phyloP scores from a whole-genome alignment of 2,113 vertebrate species.

The Hyaena hyaena region DNA sequence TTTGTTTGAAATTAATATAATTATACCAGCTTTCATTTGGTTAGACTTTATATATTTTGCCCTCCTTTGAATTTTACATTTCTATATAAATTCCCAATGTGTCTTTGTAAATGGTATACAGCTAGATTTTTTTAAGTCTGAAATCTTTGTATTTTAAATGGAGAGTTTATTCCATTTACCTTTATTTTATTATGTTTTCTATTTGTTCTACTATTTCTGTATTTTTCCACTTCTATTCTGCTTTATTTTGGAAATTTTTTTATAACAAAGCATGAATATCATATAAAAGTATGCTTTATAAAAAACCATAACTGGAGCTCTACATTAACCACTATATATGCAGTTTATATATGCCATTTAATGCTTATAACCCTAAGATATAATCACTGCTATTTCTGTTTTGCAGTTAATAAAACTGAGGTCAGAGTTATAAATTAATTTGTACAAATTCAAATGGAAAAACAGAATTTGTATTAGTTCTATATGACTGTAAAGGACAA shows the following conservation, averaged over 20 bases:
- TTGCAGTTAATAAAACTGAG: not conserved
- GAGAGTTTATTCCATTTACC: not conserved
- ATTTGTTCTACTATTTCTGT: not conserved
- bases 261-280: not conserved
- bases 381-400: not conserved
- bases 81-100: slow-evolving; percentile 1
- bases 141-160: not conserved
- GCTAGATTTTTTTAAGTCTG: not conserved
- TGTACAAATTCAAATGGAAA: not conserved
- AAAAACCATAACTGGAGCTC: not conserved
- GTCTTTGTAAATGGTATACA: not conserved
- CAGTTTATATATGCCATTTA: not conserved
- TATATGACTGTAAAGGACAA: not conserved
- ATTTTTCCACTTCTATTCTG: not conserved
- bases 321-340: not conserved
- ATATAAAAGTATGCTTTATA: not conserved
- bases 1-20: slow-evolving; percentile 34
- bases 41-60: slow-evolving; percentile 4
- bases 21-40: not conserved
- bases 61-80: slow-evolving; percentile 15
- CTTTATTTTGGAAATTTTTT: not conserved
- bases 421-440: not conserved
- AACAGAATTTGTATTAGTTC: not conserved
- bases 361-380: not conserved
- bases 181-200: slow-evolving; percentile 9